Conservation (phyloP, 2,113 vertebrate genomes). For the Syngnathus scovelli region DNA sequence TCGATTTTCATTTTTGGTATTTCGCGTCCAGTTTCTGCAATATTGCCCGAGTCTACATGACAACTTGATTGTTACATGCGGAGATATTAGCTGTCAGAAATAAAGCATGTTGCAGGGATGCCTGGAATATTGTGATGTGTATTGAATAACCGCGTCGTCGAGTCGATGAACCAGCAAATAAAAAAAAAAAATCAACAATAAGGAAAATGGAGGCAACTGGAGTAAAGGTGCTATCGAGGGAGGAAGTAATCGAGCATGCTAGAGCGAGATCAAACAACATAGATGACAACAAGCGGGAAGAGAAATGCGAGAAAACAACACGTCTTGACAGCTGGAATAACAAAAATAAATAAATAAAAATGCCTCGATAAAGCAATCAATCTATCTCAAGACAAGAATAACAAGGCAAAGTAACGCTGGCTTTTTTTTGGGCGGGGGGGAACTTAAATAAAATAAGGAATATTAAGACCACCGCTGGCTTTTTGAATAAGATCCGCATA, state of each 20-base stretch:
- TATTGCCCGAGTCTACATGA: neutral
- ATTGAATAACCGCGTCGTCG: slow-evolving; percentile 9
- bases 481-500: slow-evolving; percentile 6
- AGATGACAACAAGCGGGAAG: slow-evolving; percentile 21
- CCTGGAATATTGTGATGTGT: neutral
- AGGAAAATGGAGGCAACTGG: slow-evolving; percentile 7
- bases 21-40: neutral
- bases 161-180: neutral
- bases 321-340: slow-evolving; percentile 18
- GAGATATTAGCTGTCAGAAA: neutral
- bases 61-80: neutral
- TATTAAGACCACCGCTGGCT: slow-evolving; percentile 9
- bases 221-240: slow-evolving; percentile 2
- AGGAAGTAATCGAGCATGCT: slow-evolving; percentile 23
- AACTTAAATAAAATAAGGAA: neutral
- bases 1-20: neutral
- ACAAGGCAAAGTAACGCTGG: slow-evolving; percentile 10
- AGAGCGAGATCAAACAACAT: slow-evolving; percentile 41
- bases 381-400: slow-evolving; percentile 23
- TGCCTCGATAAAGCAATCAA: slow-evolving; percentile 8
- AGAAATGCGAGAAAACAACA: slow-evolving; percentile 23
- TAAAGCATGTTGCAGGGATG: neutral
- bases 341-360: neutral
- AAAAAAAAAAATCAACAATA: slow-evolving; percentile 10
- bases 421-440: neutral